phyloP scores from a whole-genome alignment of 2,888 invertebrate genomes.

The Psylliodes chrysocephalus region DNA sequence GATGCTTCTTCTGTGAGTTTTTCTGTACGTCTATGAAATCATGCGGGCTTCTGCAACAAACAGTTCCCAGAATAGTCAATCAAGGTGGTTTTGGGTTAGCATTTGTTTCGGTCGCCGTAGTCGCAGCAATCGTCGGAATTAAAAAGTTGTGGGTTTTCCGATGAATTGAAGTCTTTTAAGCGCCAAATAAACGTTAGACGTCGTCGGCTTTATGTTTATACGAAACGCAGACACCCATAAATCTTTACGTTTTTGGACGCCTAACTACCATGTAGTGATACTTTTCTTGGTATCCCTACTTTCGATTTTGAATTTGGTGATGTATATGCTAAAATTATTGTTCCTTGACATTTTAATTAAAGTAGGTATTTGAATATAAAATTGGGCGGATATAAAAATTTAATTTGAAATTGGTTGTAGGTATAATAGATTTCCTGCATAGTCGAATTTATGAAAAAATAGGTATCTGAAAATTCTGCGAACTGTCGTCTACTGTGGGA shows the following conservation, averaged over 20 bases:
- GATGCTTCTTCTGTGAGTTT: too few relatives aligned
- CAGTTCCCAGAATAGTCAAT: constrained; percentile 43
- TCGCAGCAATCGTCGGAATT: constrained; percentile 38
- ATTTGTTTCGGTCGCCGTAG: constrained; percentile 10
- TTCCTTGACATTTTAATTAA: too few relatives aligned
- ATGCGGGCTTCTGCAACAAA: constrained; percentile 41
- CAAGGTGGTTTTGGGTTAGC: constrained; percentile 38
- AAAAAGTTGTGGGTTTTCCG: constrained; percentile 47
- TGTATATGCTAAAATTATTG: too few relatives aligned
- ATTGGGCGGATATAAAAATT: too few relatives aligned
- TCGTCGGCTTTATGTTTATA: constrained; percentile 15
- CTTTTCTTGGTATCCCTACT: constrained; percentile 25
- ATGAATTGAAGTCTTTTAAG: constrained; percentile 43
- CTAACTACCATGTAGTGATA: constrained; percentile 25
- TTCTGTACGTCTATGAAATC: constrained; percentile 13
- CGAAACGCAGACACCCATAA: constrained; percentile 27
- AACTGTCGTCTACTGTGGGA: too few relatives aligned
- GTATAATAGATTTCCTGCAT: too few relatives aligned
- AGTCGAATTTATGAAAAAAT: too few relatives aligned
- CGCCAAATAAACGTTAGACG: constrained; percentile 34
- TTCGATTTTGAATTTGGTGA: too few relatives aligned
- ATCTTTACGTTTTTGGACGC: constrained; percentile 23
- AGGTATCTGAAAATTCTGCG: too few relatives aligned
- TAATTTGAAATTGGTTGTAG: too few relatives aligned
- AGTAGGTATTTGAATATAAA: too few relatives aligned